A percentile compares a stretch with the other conserved stretches of the same genome.
These are phyloP conservation scores for Charaxes varanes DNA, from an alignment of 1,140 invertebrate species.

Conservation along the genomic window DNA sequence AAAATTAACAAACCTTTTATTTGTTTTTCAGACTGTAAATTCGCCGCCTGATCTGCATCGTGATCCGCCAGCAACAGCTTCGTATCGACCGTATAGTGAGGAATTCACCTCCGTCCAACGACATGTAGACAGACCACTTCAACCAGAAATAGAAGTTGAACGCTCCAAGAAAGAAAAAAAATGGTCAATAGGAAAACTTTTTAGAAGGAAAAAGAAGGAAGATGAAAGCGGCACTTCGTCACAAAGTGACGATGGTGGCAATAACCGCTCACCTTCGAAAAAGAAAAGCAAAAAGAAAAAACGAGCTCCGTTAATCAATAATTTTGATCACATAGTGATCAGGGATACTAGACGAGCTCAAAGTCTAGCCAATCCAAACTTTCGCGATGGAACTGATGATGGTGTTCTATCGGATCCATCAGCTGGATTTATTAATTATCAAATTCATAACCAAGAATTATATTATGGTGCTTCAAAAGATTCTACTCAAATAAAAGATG, in stretches of 20 bases:
- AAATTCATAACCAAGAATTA: slow-evolving; percentile 50
- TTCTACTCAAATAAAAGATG: slow-evolving; percentile 55
- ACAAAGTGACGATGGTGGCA: slow-evolving; percentile 76
- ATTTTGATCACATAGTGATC: slow-evolving; percentile 75
- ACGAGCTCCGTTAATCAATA: slow-evolving; percentile 46
- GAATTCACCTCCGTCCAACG: slow-evolving; percentile 50
- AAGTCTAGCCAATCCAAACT: slow-evolving; percentile 58
- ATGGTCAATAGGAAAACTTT: slow-evolving; percentile 83
- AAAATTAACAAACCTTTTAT: slow-evolving; percentile 10
- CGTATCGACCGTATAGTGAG: slow-evolving; percentile 55
- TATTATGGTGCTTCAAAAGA: slow-evolving; percentile 52
- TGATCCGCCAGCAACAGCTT: slow-evolving; percentile 37
- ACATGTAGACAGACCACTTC: slow-evolving; percentile 42
- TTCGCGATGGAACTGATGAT: slow-evolving; percentile 65
- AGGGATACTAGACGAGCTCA: slow-evolving; percentile 63
- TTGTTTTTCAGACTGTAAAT: slow-evolving; percentile 63
- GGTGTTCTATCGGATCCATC: slow-evolving; percentile 74
- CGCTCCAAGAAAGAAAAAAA: slow-evolving; percentile 76
- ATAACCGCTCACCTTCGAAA: slow-evolving; percentile 61
- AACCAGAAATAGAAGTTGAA: slow-evolving; percentile 43
- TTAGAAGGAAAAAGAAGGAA: slow-evolving; percentile 80
- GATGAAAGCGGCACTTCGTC: slow-evolving; percentile 76
- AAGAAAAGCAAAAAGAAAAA: slow-evolving; percentile 68
- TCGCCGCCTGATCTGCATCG: slow-evolving; percentile 60
- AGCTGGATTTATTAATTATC: slow-evolving; percentile 68